A percentile compares a stretch with the other conserved stretches of the same genome.
These are phyloP conservation scores for Zaprionus lineosus DNA, from an alignment of 2,888 invertebrate genomes.

Conservation along the genomic window DNA sequence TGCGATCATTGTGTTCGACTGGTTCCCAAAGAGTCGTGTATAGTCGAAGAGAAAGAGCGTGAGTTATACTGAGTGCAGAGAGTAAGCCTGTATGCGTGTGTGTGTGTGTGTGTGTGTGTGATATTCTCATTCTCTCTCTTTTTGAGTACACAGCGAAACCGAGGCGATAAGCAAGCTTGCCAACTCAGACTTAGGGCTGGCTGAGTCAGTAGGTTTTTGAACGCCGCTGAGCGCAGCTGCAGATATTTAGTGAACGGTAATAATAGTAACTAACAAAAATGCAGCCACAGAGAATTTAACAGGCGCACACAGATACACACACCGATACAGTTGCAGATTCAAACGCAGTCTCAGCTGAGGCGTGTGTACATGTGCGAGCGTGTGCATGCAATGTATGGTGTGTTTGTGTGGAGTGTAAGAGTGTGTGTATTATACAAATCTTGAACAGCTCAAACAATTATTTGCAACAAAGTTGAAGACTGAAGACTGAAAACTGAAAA, in stretches of 20 bases:
- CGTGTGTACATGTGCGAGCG: conserved; percentile 8
- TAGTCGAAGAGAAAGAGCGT: conserved; percentile 1
- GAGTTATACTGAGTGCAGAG: conserved; percentile 2
- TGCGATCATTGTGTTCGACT: conserved; percentile 55
- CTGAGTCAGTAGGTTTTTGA: conserved; percentile 76
- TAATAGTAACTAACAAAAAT: conserved; percentile 22
- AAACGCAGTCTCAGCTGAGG: conserved; percentile 53
- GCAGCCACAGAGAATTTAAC: conserved; percentile 26
- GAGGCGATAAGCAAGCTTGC: conserved; percentile 22
- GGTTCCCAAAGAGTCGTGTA: conserved; percentile 36
- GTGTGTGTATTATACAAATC: conserved; percentile 54
- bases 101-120: conserved; percentile 21
- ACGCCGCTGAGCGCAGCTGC: conserved; percentile 79
- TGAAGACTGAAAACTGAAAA: conserved; percentile 9
- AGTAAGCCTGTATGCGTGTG: conserved; percentile 3
- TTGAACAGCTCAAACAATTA: conserved; percentile 30
- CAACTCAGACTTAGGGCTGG: conserved; percentile 22
- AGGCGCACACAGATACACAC: conserved; percentile 28
- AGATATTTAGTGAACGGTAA: conserved; percentile 58
- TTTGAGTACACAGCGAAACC: too few relatives aligned
- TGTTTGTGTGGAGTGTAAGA: conserved; percentile 25
- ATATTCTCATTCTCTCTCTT: too few relatives aligned
- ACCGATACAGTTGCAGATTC: conserved; percentile 32
- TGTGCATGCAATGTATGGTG: conserved; percentile 17
- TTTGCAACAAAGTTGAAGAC: conserved; percentile 47